Percentiles rank a stretch among this genome's conserved stretches.
Conservation (phyloP, 37 sponge, comb jelly and placozoan genomes). For the Spongia lamella region DNA sequence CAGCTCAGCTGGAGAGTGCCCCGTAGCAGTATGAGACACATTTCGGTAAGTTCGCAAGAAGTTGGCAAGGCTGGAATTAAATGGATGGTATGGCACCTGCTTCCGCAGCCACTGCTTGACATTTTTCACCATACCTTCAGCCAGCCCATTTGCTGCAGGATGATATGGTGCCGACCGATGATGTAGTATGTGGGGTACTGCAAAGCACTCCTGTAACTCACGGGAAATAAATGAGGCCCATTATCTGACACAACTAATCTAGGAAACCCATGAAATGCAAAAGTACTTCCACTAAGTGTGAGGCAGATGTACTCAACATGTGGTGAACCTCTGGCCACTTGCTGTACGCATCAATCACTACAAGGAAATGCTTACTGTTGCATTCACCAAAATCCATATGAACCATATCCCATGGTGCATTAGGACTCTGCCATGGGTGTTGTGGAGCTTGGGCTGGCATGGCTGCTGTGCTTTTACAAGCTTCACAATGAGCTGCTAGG, state of each 20-base stretch:
- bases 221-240: too few species aligned
- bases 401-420: constrained; percentile 4
- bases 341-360: constrained; percentile 2
- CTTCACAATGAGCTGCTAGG: too few species aligned
- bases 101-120: constrained; percentile 6
- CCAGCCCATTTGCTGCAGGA: constrained; percentile 3
- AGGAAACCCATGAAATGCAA: constrained; percentile 4
- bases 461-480: too few species aligned
- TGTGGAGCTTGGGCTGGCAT: not conserved
- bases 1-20: not conserved
- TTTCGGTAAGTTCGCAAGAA: constrained; percentile 1
- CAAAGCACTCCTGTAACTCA: too few species aligned
- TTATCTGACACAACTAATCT: not conserved
- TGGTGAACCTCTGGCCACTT: too few species aligned
- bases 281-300: not conserved
- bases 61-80: not conserved
- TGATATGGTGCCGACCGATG: constrained; percentile 2
- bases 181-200: not conserved
- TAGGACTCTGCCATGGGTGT: not conserved
- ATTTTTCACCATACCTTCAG: not conserved
- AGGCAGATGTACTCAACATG: not conserved
- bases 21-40: not conserved
- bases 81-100: not conserved
- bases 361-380: constrained; percentile 5
- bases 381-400: constrained; percentile 8